Evolutionary conservation across 2,888 invertebrate species (phyloP), one percentile per base, ranked within the genome.

Genomic region (Xylocampa areola): DNA sequence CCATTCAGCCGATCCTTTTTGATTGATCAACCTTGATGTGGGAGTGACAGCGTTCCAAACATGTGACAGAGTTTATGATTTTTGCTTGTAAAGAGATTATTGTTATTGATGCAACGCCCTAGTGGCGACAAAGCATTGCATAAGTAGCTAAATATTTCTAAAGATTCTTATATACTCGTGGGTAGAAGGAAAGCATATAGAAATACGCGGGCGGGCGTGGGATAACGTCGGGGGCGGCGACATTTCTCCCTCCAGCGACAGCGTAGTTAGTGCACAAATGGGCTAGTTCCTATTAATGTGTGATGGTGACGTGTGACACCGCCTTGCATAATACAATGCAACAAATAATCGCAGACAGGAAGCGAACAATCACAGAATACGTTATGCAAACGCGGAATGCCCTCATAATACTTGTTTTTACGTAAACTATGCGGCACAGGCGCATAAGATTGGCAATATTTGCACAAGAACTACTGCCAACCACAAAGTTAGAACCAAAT

Each of bases 1-100:
- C 84, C 84, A 86, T 90, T 89, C 86, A 85, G 88, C 85, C 88
- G 90, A 92, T 93, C 91, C 92, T 91, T 88, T 84, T 82, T 89
- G 87, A 91, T 90, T 88, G 90, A 91, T 90, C 88, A 86, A 85
- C 81, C 79, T 78, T 68, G 73, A 79, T 75, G 91, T 90, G 87
- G 92, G 91, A 85, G 91, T 86, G 85, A 83, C 85, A 82, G 74
- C 77, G 77, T 76, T 75, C 79, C 81, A 80, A 76, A 78, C 66
- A 55, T 69, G 76, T 67, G 68, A 76, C 78, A 76, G 45, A 68
- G 49, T 63, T 66, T 59, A 58, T 59, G 62, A 69, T 58, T 66
- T 68, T 68, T 47, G 69, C 65, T 66, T 68, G 63, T 66, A 57
- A 68, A 68, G 68, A 66, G 64, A 66, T 66, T 66, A 75, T 73